Evolutionary conservation across 2,888 invertebrate genomes (phyloP).

Genomic region (Cordylochernes scorpioides): DNA sequence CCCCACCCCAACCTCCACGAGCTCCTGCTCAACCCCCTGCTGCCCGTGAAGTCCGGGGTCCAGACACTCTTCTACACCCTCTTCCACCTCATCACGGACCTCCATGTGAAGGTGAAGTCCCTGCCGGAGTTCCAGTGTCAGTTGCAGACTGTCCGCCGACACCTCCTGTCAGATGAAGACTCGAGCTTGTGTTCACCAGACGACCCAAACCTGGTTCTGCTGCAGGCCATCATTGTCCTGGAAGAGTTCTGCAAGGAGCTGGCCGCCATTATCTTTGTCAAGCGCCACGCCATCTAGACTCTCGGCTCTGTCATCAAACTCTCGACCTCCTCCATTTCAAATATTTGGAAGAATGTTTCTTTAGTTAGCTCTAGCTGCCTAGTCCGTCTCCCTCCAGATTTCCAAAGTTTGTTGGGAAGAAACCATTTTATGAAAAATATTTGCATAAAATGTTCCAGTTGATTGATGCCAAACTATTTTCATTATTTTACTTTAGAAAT

Average conservation of each 20-base stretch:
- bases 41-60: conserved; percentile 34
- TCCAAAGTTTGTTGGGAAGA: too few species aligned
- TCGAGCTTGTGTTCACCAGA: conserved; percentile 12
- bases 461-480: too few species aligned
- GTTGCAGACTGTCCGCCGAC: conserved; percentile 33
- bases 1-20: conserved; percentile 47
- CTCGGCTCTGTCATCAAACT: too few species aligned
- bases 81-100: conserved; percentile 20
- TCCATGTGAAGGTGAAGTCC: conserved; percentile 29
- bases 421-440: too few species aligned
- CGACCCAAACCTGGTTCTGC: conserved; percentile 16
- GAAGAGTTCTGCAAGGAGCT: conserved; percentile 57
- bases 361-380: too few species aligned
- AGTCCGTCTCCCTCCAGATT: too few species aligned
- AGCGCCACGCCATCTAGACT: conserved; percentile 40
- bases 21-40: conserved; percentile 37
- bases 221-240: conserved; percentile 42
- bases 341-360: too few species aligned
- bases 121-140: conserved; percentile 33
- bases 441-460: too few species aligned
- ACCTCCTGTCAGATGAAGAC: conserved; percentile 35
- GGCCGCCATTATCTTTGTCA: conserved; percentile 48
- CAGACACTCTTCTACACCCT: conserved; percentile 33
- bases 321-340: too few species aligned
- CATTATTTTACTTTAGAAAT: too few species aligned